These are phyloP conservation scores for Chanos chanos DNA, from an alignment of 2,797 vertebrate species.

Conservation along the genomic window DNA sequence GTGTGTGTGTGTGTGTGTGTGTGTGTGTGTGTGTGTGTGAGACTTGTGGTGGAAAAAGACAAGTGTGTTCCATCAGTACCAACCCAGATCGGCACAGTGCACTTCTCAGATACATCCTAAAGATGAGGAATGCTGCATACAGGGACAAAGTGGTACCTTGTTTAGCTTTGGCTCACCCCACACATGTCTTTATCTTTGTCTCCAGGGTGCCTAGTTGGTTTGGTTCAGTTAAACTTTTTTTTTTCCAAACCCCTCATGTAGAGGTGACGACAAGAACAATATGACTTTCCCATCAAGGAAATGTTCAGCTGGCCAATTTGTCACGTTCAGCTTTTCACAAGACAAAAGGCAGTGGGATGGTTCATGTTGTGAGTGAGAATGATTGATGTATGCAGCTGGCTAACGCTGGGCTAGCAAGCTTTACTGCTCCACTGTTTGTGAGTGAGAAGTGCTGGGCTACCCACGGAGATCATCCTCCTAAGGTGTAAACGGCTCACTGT, in stretches of 20 bases:
- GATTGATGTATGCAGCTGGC: neutral
- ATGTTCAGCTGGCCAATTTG: conserved; percentile 9
- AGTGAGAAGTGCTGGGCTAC: conserved; percentile 61
- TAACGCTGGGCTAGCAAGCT: conserved; percentile 43
- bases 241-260: conserved; percentile 37
- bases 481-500: conserved; percentile 64
- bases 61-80: conserved; percentile 43
- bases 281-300: conserved; percentile 3
- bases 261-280: conserved; percentile 40
- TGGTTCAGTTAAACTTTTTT: too few relatives aligned
- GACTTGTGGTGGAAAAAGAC: conserved; percentile 46
- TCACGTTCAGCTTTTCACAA: conserved; percentile 1
- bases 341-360: conserved; percentile 24
- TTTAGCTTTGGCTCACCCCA: conserved; percentile 49
- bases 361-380: neutral
- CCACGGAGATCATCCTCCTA: conserved; percentile 58
- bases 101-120: conserved; percentile 40
- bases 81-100: conserved; percentile 50
- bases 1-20: conserved; percentile 31
- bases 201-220: conserved; percentile 45
- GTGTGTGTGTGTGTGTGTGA: conserved; percentile 35
- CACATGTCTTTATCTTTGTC: conserved; percentile 57
- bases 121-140: conserved; percentile 46
- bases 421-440: conserved; percentile 54
- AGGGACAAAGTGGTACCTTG: conserved; percentile 28